These are phyloP conservation scores for Pterois miles DNA, from an alignment of 2,797 vertebrate species.

Conservation along the genomic window DNA sequence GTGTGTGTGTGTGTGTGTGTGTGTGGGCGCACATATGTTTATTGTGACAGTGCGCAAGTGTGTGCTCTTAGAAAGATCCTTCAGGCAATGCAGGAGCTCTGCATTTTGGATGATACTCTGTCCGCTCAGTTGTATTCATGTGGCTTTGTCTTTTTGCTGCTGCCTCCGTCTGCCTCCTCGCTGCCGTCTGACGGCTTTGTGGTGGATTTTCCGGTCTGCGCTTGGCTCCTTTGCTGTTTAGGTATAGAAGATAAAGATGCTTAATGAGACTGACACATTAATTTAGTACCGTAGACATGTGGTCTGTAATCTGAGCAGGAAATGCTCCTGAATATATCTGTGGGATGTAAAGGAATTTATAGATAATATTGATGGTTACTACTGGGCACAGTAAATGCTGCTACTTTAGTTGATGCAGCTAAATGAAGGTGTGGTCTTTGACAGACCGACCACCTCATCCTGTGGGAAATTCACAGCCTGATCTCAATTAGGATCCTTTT, in stretches of 20 bases:
- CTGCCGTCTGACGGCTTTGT: conserved; percentile 73
- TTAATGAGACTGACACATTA: conserved; percentile 52
- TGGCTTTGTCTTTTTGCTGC: conserved; percentile 76
- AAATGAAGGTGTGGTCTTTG: conserved; percentile 1
- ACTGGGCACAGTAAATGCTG: not conserved
- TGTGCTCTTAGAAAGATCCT: conserved; percentile 84
- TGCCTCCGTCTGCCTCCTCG: conserved; percentile 70
- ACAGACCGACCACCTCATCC: not conserved
- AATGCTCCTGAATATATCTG: conserved; percentile 6
- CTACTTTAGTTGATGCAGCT: not conserved
- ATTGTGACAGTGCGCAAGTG: conserved; percentile 71
- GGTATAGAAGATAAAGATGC: conserved; percentile 61
- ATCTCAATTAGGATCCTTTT: not conserved
- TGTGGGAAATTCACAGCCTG: not conserved
- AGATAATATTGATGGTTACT: not conserved
- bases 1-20: conserved; percentile 35
- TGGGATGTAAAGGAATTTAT: conserved; percentile 12
- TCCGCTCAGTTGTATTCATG: conserved; percentile 78
- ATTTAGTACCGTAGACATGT: conserved; percentile 21
- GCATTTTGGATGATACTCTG: conserved; percentile 60
- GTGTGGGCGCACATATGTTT: conserved; percentile 52
- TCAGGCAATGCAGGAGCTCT: conserved; percentile 74
- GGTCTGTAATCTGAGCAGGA: conserved; percentile 20
- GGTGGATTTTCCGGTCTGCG: conserved; percentile 69
- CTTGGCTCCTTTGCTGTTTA: conserved; percentile 74